Evolutionary conservation across 2,113 vertebrate species (phyloP).

Genomic region (Equus quagga): DNA sequence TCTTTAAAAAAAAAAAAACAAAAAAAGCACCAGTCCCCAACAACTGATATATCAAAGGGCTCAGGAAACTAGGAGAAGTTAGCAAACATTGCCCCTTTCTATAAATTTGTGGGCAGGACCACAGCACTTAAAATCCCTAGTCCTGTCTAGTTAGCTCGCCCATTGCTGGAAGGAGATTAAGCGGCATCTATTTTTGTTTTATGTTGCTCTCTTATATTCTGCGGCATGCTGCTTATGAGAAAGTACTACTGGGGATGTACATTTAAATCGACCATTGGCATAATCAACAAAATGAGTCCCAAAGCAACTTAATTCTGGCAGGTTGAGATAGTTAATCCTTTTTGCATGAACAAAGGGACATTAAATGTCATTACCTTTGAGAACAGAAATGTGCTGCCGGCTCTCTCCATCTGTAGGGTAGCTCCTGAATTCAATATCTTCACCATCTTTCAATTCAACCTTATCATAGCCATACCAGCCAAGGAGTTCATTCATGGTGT

Average conservation of each 20-base stretch:
- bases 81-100: neutral
- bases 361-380: slow-evolving; percentile 94
- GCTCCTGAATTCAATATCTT: slow-evolving; percentile 97
- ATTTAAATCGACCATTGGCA: slow-evolving; percentile 71
- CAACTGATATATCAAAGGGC: neutral
- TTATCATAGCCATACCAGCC: slow-evolving; percentile 99
- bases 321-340: slow-evolving; percentile 81
- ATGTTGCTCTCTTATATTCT: neutral
- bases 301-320: slow-evolving; percentile 69
- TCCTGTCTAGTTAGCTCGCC: slow-evolving; percentile 39
- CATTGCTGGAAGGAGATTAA: slow-evolving; percentile 52
- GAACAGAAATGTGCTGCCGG: slow-evolving; percentile 98
- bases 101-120: neutral
- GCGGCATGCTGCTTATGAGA: slow-evolving; percentile 51
- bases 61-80: slow-evolving; percentile 40
- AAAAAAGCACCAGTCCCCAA: neutral
- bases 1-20: too few relatives aligned
- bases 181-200: slow-evolving; percentile 58
- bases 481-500: slow-evolving; percentile 99
- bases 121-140: neutral
- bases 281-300: slow-evolving; percentile 76
- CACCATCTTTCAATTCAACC: slow-evolving; percentile 98
- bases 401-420: slow-evolving; percentile 94
- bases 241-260: slow-evolving; percentile 52
- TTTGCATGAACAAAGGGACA: slow-evolving; percentile 81